A percentile compares a stretch with the other conserved stretches of the same genome.
phyloP scores from a whole-genome alignment of 2,888 invertebrate species.

The Charanyca ferruginea region DNA sequence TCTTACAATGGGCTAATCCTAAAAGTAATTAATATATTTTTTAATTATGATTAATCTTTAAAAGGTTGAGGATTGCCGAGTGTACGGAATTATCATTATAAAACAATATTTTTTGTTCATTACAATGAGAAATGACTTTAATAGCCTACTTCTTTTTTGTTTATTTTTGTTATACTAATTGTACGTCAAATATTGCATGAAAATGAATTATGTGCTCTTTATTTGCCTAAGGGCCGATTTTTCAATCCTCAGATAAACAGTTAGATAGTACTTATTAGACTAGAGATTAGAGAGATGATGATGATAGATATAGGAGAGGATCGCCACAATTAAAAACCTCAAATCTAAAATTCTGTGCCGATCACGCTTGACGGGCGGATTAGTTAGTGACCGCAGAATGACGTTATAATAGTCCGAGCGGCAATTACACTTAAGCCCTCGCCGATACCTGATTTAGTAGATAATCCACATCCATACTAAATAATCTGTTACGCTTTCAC shows the following conservation, averaged over 20 bases:
- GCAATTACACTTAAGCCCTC: slow-evolving; percentile 38
- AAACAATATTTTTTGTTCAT: slow-evolving; percentile 29
- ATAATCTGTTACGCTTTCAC: too few relatives aligned
- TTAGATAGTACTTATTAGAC: too few relatives aligned
- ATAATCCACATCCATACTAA: too few relatives aligned
- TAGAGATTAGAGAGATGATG: too few relatives aligned
- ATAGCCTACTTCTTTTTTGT: slow-evolving; percentile 4
- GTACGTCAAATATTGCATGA: too few relatives aligned
- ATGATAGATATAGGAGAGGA: too few relatives aligned
- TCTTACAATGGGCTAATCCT: too few relatives aligned
- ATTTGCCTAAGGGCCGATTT: too few relatives aligned
- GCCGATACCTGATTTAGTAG: slow-evolving; percentile 22
- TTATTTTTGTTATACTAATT: background rate
- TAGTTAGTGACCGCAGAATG: slow-evolving; percentile 33
- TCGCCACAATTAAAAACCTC: background rate
- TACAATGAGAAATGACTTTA: slow-evolving; percentile 26
- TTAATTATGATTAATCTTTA: background rate
- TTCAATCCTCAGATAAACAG: too few relatives aligned
- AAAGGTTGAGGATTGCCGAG: slow-evolving; percentile 7
- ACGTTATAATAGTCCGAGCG: slow-evolving; percentile 17
- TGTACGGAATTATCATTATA: slow-evolving; percentile 31
- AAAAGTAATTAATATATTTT: too few relatives aligned
- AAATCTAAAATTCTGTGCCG: slow-evolving; percentile 7
- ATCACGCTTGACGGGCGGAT: slow-evolving; percentile 25
- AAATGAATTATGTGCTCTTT: too few relatives aligned